A percentile compares a stretch with the other conserved stretches of the same genome.
phyloP scores from a whole-genome alignment of 2,113 vertebrate genomes.

The Zosterops japonicus region DNA sequence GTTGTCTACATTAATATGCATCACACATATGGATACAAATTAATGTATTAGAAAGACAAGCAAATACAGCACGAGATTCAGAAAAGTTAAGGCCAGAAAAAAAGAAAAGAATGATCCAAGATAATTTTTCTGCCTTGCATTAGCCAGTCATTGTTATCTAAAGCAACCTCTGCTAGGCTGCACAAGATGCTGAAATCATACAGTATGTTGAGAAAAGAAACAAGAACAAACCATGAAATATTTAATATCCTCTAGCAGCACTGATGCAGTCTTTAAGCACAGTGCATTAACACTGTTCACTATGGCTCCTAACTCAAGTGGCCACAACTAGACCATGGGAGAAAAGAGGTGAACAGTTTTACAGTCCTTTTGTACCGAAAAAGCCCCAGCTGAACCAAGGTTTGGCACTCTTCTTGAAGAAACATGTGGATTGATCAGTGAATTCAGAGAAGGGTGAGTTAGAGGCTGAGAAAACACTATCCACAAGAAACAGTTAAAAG shows the following conservation, averaged over 20 bases:
- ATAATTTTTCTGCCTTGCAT: neutral
- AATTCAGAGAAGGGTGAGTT: neutral
- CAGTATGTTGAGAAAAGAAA: neutral
- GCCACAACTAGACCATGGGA: neutral
- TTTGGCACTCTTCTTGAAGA: neutral
- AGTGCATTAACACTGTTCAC: neutral
- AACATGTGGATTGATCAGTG: neutral
- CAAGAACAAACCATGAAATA: conserved; percentile 28
- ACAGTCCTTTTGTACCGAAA: neutral
- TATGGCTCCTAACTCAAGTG: neutral
- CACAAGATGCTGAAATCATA: neutral
- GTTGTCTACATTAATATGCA: neutral
- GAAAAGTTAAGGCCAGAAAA: neutral
- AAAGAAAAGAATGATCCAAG: rapidly evolving
- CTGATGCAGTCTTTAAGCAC: neutral
- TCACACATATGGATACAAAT: neutral
- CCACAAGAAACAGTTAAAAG: neutral
- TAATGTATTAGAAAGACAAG: neutral
- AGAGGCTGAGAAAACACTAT: neutral
- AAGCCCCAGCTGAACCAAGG: neutral
- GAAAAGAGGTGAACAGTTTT: neutral
- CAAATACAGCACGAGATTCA: neutral
- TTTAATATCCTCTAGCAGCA: neutral
- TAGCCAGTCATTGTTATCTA: neutral
- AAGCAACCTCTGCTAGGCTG: neutral